Conservation (phyloP, 2,113 vertebrate species). For the Dasypus novemcinctus region DNA sequence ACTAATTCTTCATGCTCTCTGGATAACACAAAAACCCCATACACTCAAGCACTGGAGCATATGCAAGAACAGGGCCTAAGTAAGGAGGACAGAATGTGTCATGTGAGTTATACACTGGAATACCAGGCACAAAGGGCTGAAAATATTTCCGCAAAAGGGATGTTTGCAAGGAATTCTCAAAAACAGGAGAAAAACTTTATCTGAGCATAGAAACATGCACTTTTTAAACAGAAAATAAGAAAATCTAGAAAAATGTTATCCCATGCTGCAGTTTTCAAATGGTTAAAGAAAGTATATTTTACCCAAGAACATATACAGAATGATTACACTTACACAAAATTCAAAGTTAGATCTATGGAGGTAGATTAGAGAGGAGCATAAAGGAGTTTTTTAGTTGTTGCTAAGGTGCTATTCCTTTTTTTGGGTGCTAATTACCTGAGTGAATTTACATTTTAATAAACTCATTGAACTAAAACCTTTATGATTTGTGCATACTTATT, state of each 20-base stretch:
- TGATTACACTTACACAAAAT: too few species aligned
- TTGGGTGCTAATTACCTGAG: too few species aligned
- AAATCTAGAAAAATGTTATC: background rate
- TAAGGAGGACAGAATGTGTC: background rate
- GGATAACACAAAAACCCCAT: background rate
- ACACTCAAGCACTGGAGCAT: background rate
- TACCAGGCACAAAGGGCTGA: background rate
- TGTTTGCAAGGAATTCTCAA: background rate
- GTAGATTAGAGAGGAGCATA: too few species aligned
- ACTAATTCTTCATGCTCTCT: background rate
- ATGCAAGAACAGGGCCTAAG: background rate
- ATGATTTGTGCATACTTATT: too few species aligned
- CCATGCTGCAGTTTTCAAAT: background rate
- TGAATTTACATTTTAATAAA: too few species aligned
- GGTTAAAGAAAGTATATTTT: background rate
- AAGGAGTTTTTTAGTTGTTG: too few species aligned
- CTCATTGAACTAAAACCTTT: too few species aligned
- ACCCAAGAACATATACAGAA: too few species aligned
- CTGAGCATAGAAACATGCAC: background rate
- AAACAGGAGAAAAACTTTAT: background rate
- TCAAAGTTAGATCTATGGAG: too few species aligned
- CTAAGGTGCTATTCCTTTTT: too few species aligned
- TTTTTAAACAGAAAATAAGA: background rate
- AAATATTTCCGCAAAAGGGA: background rate
- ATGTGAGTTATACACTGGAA: background rate